Base-by-base conservation (phyloP, 2,888 invertebrate species). In the Ophion slaviceki region DNA sequence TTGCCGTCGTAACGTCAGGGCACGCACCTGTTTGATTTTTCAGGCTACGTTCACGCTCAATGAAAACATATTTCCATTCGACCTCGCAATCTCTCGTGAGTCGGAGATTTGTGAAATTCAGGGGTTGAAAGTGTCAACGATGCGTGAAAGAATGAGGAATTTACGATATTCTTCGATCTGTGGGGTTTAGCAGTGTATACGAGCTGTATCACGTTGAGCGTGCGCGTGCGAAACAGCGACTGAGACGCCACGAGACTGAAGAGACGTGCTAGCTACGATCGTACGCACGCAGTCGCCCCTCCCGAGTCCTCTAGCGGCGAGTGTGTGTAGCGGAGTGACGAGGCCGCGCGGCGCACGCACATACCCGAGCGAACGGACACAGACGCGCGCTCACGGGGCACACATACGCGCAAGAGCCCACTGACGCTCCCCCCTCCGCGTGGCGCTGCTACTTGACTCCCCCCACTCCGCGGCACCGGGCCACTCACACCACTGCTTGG, bases 211-310 rank as follows among this genome's bases (percentile, higher is more conserved):
- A 11, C 80, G 32, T 59, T 81, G 14, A 89, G 89, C 80, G 87
- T 89, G 88, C 91, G 91, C 92, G 91, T 90, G 92, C 92, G 88
- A 90, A 91, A 89, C 91, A 91, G 91, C 92, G 91, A 93, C 93
- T 93, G 91, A 92, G 90, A 91, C 92, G 91, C 91, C 91, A 89
- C 91, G 89, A 89, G 88, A 86, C 88, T 90, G 61, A 89, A 91
- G 89, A 90, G 88, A 86, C 88, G 90, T 86, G 88, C 89, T 87
- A 40, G 72, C 88, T 89, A 88, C 88, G 90, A 90, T 92, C 91
- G 89, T 77, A 24, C 24, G 5, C 36, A 92, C 91, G 87, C 88
- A 85, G 53, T 53, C 71, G 67, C 59, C 32, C n/a, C 62, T 67
- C 79, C 70, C 71, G 47, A 53, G 53, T 84, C 76, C 80, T 76